Conservation (phyloP, 1,140 invertebrate species). For the Panagrolaimus sp. region DNA sequence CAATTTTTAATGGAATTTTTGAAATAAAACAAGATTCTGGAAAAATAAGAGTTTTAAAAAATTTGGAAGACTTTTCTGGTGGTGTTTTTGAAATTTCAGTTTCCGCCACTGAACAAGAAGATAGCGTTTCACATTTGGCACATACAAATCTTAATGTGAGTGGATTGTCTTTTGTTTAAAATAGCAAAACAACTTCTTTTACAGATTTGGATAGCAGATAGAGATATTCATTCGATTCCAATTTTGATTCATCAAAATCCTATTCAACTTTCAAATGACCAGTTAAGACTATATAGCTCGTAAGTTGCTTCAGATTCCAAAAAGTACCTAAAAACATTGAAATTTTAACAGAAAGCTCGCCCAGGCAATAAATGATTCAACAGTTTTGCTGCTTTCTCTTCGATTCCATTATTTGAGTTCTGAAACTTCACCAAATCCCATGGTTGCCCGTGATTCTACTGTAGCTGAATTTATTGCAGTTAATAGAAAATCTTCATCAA, state of each 20-base stretch:
- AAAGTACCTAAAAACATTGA: too few relatives aligned
- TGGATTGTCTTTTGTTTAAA: too few relatives aligned
- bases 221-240: background rate
- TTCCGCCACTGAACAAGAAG: background rate
- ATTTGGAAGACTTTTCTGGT: background rate
- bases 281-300: background rate
- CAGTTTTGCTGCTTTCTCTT: background rate
- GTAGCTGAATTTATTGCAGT: constrained; percentile 2
- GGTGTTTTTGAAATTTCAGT: background rate
- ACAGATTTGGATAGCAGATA: background rate
- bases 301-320: too few relatives aligned
- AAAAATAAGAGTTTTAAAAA: background rate
- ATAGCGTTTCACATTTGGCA: background rate
- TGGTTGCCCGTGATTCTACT: background rate
- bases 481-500: background rate
- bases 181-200: too few relatives aligned
- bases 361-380: background rate
- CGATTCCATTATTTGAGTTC: background rate
- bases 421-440: background rate
- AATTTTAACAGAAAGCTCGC: background rate
- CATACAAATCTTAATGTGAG: background rate
- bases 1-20: background rate
- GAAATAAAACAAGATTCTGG: background rate
- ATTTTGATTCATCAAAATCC: constrained; percentile 7
- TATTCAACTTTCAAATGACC: background rate